Evolutionary conservation across 64 coral and sea anemone species (phyloP).

Genomic region (Montipora foliosa): DNA sequence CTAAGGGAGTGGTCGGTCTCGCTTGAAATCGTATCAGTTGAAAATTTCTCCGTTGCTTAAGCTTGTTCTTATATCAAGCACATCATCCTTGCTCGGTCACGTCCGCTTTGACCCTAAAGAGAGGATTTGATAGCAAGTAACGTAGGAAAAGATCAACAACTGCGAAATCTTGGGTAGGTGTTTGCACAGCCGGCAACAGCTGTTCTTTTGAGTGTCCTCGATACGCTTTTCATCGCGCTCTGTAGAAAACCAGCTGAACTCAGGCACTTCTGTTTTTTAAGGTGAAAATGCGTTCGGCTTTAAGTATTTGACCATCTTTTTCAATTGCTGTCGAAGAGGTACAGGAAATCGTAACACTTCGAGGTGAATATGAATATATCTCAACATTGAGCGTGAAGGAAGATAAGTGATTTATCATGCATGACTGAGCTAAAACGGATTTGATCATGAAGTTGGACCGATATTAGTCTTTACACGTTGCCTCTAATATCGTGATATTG

Average conservation of each 20-base stretch:
- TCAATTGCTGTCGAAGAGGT: not conserved
- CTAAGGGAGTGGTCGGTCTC: not conserved
- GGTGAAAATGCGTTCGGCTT: not conserved
- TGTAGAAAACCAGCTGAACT: not conserved
- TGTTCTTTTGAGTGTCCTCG: not conserved
- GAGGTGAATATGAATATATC: not conserved
- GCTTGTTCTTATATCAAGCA: not conserved
- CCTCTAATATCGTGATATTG: slow-evolving; percentile 40
- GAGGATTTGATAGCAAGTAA: not conserved
- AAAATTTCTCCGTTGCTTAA: not conserved
- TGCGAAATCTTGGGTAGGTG: not conserved
- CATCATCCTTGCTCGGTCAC: not conserved
- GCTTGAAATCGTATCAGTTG: not conserved
- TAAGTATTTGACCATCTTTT: not conserved
- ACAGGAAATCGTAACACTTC: not conserved
- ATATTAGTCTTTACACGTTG: slow-evolving; percentile 3
- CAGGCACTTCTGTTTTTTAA: not conserved
- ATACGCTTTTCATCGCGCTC: not conserved
- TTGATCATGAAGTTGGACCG: not conserved
- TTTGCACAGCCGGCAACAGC: not conserved
- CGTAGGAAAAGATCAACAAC: not conserved
- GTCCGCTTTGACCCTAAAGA: not conserved
- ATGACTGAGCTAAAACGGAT: slow-evolving; percentile 13
- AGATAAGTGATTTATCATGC: slow-evolving; percentile 31
- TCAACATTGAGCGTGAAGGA: not conserved